Evolutionary conservation across 2,113 vertebrate genomes (phyloP).

Genomic region (Anolis carolinensis): DNA sequence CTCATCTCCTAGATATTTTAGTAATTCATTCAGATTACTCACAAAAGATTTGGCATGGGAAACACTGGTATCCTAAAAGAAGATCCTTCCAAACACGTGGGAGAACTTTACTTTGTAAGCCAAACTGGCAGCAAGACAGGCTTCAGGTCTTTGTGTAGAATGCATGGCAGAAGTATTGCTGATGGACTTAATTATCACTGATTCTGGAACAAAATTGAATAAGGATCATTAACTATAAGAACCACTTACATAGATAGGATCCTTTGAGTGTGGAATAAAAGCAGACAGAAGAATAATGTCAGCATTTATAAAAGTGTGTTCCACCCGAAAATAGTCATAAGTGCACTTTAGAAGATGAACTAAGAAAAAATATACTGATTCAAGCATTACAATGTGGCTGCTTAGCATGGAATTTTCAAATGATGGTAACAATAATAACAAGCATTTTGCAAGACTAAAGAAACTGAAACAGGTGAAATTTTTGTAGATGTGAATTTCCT

Average conservation of each 20-base stretch:
- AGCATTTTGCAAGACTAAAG: background rate
- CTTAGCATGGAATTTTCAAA: background rate
- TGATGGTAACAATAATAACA: constrained; percentile 18
- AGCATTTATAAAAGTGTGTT: background rate
- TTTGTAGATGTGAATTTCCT: background rate
- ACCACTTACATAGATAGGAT: background rate
- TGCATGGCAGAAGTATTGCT: background rate
- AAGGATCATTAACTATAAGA: constrained; percentile 14
- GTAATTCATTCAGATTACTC: no score
- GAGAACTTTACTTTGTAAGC: background rate
- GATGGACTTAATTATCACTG: constrained; percentile 10
- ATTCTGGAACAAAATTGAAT: constrained; percentile 11
- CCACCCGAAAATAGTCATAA: constrained; percentile 17
- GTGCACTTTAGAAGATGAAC: background rate
- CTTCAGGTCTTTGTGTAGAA: background rate
- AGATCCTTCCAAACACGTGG: background rate
- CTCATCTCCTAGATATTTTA: background rate
- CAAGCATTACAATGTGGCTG: background rate
- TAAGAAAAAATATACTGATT: background rate
- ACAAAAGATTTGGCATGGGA: constrained; percentile 19
- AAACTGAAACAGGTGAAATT: background rate
- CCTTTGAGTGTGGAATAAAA: constrained; percentile 25
- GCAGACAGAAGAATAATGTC: background rate
- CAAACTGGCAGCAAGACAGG: constrained; percentile 1
- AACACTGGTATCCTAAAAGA: constrained; percentile 26